Evolutionary conservation across 2,113 vertebrate species (phyloP), one percentile per base, ranked within the genome.

Genomic region (Oceanites oceanicus): DNA sequence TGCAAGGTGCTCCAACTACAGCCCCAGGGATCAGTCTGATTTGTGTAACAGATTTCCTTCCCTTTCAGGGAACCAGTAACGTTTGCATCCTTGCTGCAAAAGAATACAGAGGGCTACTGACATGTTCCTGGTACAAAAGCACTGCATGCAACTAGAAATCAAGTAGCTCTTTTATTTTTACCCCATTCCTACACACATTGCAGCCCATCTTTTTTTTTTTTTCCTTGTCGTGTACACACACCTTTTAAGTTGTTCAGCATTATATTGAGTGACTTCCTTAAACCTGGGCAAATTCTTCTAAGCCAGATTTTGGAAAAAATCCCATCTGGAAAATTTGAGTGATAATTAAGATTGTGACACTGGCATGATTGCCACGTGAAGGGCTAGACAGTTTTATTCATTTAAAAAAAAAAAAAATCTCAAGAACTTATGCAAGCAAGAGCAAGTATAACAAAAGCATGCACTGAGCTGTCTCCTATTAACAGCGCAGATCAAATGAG

Each of bases 371-470:
- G 84, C 78, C 91, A 93, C 1, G 26, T 40, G 67, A 95, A 86
- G 34, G 29, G 42, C 45, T 55, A 94, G 91, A 80, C 10, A 53
- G 80, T 53, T 86, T 36, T 70, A 13, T 89, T 94, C 49, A 32
- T 70, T 20, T 44, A 71, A 75, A 61, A 86, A 61, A 85, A 47
- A 74, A 34, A 68, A 42, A 34, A 2, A 21, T 4, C 50, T 72
- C 73, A 81, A 75, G 52, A 94, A 88, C 74, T 84, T 94, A 58
- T 81, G 90, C 95, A 96, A 96, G 92, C 95, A 97, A 93, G 75
- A 96, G 96, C 94, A 96, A 95, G 97, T 58, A 96, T 5, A 88
- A 86, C 68, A 94, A 93, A 96, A 96, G 88, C 96, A 81, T 94
- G 95, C 92, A 81, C 87, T 45, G 95, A 96, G 94, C 65, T 94